Percentiles rank a stretch among this genome's conserved stretches.
phyloP scores from a whole-genome alignment of 2,888 invertebrate genomes.

The Belgica antarctica region DNA sequence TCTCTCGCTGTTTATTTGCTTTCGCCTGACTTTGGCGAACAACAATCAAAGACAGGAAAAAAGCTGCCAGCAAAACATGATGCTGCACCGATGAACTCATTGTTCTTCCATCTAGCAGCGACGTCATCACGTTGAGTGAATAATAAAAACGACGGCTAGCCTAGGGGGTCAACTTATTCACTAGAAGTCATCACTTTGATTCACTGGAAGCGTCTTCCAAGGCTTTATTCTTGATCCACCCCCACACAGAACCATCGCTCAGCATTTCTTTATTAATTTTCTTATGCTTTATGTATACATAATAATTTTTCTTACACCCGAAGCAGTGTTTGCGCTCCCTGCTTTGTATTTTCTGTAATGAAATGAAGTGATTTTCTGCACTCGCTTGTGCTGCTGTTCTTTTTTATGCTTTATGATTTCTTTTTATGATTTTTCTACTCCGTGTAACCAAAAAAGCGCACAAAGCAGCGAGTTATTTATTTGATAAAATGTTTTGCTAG shows the following conservation, averaged over 20 bases:
- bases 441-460: background rate
- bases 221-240: background rate
- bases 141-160: too few relatives aligned
- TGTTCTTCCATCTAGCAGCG: too few relatives aligned
- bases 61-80: too few relatives aligned
- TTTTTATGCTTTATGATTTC: conserved; percentile 27
- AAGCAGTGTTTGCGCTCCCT: background rate
- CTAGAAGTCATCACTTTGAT: too few relatives aligned
- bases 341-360: conserved; percentile 23
- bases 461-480: conserved; percentile 27
- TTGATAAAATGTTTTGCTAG: conserved; percentile 21
- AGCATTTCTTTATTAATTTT: conserved; percentile 14
- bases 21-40: too few relatives aligned
- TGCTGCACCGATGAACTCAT: too few relatives aligned
- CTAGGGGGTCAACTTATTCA: too few relatives aligned
- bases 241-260: background rate
- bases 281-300: conserved; percentile 27
- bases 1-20: too few relatives aligned
- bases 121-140: too few relatives aligned
- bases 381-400: conserved; percentile 16
- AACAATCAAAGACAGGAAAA: too few relatives aligned
- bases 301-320: conserved; percentile 11
- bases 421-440: background rate
- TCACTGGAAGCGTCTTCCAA: background rate
- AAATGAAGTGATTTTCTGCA: conserved; percentile 39